A percentile compares a stretch with the other conserved stretches of the same genome.
Evolutionary conservation across 1,140 invertebrate species (phyloP).

Genomic region (Heliothis subflexa): DNA sequence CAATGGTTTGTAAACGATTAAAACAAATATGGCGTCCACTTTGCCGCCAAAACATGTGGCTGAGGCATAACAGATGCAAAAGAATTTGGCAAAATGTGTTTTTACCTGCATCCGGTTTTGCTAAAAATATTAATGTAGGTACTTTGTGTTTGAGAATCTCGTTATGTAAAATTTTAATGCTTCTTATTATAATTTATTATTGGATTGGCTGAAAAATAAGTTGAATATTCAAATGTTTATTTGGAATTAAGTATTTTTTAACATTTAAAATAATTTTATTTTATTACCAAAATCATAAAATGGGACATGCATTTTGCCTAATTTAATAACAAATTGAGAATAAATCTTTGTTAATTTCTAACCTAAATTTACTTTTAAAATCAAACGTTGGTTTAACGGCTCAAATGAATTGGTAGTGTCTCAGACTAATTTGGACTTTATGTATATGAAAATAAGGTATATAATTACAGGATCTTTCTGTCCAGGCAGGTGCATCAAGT

Average conservation of each 20-base stretch:
- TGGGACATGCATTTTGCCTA: background rate
- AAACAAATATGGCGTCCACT: slow-evolving; percentile 15
- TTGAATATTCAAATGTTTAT: background rate
- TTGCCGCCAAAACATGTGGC: background rate
- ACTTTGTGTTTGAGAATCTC: no score
- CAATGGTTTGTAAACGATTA: background rate
- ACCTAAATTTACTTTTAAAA: slow-evolving; percentile 20
- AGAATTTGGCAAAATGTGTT: background rate
- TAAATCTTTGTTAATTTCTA: background rate
- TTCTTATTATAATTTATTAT: background rate
- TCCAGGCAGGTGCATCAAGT: slow-evolving; percentile 61
- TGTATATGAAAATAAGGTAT: background rate
- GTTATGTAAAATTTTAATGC: background rate
- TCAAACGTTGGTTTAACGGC: slow-evolving; percentile 27
- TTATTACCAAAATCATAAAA: background rate
- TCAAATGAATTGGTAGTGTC: background rate
- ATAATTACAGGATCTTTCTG: slow-evolving; percentile 40
- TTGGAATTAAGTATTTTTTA: background rate
- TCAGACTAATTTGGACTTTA: slow-evolving; percentile 15
- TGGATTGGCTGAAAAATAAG: background rate
- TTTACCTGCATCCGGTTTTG: no score
- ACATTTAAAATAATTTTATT: background rate
- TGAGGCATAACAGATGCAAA: background rate
- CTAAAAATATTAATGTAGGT: background rate
- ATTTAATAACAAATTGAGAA: slow-evolving; percentile 8